A percentile compares a stretch with the other conserved stretches of the same genome.
phyloP scores from a whole-genome alignment of 92 coral and sea anemone species.

The Diadumene lineata region DNA sequence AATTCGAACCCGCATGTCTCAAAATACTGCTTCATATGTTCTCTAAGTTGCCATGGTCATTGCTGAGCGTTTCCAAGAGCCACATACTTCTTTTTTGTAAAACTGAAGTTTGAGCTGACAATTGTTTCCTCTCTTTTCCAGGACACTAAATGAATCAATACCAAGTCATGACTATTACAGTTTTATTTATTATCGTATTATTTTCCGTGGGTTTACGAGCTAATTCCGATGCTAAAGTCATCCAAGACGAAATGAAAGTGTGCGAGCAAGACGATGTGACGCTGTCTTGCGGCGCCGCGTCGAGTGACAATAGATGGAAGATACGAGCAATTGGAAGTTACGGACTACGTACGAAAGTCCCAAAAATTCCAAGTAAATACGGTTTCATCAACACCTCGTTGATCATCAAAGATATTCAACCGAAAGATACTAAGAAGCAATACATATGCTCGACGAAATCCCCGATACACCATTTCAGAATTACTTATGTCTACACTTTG shows the following conservation, averaged over 20 bases:
- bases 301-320: constrained; percentile 13
- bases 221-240: background rate
- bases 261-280: constrained; percentile 2
- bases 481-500: constrained; percentile 8
- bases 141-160: background rate
- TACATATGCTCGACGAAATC: background rate
- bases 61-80: too few relatives aligned
- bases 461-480: background rate
- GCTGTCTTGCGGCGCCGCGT: constrained; percentile 5
- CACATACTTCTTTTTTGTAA: too few relatives aligned
- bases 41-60: too few relatives aligned
- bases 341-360: background rate
- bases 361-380: constrained; percentile 7
- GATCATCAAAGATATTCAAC: background rate
- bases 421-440: background rate
- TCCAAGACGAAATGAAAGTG: background rate
- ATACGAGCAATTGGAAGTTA: too few relatives aligned
- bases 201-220: background rate
- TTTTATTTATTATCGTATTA: background rate
- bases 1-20: too few relatives aligned
- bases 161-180: background rate
- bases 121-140: background rate
- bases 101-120: background rate
- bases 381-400: background rate
- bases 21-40: too few relatives aligned